phyloP scores from a whole-genome alignment of 2,888 invertebrate genomes.

The Mythimna pallens region DNA sequence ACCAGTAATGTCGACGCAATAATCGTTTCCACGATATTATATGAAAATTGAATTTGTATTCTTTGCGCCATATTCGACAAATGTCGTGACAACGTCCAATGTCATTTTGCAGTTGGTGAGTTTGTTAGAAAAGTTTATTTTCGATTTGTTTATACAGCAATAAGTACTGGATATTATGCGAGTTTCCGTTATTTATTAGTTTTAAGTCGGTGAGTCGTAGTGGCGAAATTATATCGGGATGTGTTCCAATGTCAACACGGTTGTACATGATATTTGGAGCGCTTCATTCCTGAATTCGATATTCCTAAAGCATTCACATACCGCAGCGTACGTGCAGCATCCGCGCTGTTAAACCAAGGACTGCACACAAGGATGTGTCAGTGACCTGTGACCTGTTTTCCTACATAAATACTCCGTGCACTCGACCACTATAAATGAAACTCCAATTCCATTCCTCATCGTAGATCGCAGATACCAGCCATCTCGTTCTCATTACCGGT shows the following conservation, averaged over 20 bases:
- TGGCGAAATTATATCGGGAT: conserved; percentile 45
- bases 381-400: conserved; percentile 64
- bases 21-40: conserved; percentile 64
- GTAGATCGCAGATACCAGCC: conserved; percentile 65
- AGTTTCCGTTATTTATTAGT: conserved; percentile 37
- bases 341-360: conserved; percentile 46
- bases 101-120: conserved; percentile 41
- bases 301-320: conserved; percentile 29
- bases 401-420: conserved; percentile 46
- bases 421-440: conserved; percentile 50
- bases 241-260: conserved; percentile 51
- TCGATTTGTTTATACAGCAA: conserved; percentile 50
- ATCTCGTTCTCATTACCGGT: conserved; percentile 61
- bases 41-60: conserved; percentile 64
- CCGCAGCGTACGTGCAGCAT: conserved; percentile 30
- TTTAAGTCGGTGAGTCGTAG: conserved; percentile 29
- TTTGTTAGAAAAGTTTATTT: conserved; percentile 52
- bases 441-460: conserved; percentile 56
- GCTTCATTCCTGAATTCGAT: conserved; percentile 15
- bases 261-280: conserved; percentile 15
- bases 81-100: conserved; percentile 62
- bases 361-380: conserved; percentile 54
- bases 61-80: conserved; percentile 51
- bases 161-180: conserved; percentile 36
- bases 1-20: conserved; percentile 68